phyloP scores from a whole-genome alignment of 2,888 invertebrate species.

The Eupithecia centaureata region DNA sequence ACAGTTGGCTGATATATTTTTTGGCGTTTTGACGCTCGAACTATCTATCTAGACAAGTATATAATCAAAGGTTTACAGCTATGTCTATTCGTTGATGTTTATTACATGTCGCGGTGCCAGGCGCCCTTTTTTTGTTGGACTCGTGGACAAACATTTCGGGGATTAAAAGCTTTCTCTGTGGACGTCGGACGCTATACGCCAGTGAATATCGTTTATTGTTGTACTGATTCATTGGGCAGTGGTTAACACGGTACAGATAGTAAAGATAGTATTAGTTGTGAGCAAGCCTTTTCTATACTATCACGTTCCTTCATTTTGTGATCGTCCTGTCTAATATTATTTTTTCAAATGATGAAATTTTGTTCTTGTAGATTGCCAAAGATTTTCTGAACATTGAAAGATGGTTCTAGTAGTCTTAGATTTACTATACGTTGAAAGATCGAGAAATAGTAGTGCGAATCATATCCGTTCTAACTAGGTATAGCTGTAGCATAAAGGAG shows the following conservation, averaged over 20 bases:
- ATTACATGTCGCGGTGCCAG: slow-evolving; percentile 30
- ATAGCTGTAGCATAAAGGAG: too few relatives aligned
- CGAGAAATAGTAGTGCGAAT: too few relatives aligned
- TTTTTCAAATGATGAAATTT: too few relatives aligned
- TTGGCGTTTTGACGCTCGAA: too few relatives aligned
- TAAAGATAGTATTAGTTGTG: neutral
- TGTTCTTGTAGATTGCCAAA: too few relatives aligned
- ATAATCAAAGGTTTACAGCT: neutral
- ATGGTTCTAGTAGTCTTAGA: neutral
- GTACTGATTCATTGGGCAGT: slow-evolving; percentile 6
- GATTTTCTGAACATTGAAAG: neutral
- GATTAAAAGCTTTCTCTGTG: slow-evolving; percentile 19
- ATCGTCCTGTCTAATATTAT: too few relatives aligned
- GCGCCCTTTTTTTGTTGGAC: slow-evolving; percentile 26
- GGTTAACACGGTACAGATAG: neutral
- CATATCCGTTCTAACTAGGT: neutral
- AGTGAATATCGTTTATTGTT: slow-evolving; percentile 1
- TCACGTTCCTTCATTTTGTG: neutral
- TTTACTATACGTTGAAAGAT: neutral
- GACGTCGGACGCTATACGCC: neutral
- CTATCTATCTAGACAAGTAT: neutral
- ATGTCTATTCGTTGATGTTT: slow-evolving; percentile 26
- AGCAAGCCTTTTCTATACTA: neutral
- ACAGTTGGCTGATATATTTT: too few relatives aligned
- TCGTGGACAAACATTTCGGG: slow-evolving; percentile 29